phyloP scores from a whole-genome alignment of 2,113 vertebrate genomes.

The Melozone crissalis region DNA sequence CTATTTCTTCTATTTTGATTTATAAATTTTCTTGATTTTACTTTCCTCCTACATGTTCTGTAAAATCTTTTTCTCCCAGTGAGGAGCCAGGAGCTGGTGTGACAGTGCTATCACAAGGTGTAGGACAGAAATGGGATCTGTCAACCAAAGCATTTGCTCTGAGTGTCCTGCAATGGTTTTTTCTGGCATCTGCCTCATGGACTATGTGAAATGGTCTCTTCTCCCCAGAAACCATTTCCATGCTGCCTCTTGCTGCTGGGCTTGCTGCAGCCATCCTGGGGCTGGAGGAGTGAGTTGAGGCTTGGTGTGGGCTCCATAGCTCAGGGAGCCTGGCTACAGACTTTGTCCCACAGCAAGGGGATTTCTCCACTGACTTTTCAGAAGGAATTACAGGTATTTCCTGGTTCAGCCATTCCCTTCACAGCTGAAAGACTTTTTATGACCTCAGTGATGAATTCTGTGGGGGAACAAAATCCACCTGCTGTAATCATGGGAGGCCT shows the following conservation, averaged over 20 bases:
- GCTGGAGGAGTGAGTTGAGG: neutral
- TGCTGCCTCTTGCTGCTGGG: neutral
- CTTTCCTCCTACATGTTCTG: neutral
- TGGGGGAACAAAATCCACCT: neutral
- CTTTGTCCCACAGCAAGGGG: neutral
- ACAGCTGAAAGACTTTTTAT: neutral
- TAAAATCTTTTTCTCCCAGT: neutral
- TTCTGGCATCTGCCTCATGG: neutral
- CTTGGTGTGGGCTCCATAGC: neutral
- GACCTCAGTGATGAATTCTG: neutral
- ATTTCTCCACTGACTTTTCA: neutral
- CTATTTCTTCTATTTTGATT: conserved; percentile 30
- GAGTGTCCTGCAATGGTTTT: neutral
- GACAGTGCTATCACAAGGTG: neutral
- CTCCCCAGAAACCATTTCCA: neutral
- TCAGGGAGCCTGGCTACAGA: neutral
- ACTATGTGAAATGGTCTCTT: neutral
- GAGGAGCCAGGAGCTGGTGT: neutral
- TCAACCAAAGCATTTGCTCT: neutral
- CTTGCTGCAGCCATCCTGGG: neutral
- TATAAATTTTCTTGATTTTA: conserved; percentile 25
- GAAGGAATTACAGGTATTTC: neutral
- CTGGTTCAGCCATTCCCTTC: neutral
- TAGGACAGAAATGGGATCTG: neutral
- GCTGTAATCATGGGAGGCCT: neutral